Conservation (phyloP, 2,113 vertebrate species). For the Alosa alosa region DNA sequence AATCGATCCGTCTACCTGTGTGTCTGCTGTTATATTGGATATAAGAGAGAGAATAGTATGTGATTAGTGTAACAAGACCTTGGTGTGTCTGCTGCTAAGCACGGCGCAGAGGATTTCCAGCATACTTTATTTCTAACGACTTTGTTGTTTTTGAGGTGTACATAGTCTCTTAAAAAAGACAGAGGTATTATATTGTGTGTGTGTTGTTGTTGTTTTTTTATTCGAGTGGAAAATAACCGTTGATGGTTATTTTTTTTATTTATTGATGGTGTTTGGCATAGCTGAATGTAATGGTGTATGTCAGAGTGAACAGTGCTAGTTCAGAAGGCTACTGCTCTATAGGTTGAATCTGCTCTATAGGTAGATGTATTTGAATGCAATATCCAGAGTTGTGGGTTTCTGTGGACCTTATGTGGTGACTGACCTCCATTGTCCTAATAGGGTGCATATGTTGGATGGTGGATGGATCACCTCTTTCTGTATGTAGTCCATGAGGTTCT, state of each 20-base stretch:
- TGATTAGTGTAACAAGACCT: not conserved
- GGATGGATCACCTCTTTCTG: slow-evolving; percentile 70
- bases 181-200: not conserved
- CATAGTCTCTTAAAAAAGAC: not conserved
- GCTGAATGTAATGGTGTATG: not conserved
- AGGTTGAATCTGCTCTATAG: too few relatives aligned
- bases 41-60: not conserved
- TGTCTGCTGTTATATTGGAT: not conserved
- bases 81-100: not conserved
- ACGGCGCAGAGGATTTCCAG: not conserved
- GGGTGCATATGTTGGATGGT: not conserved
- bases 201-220: not conserved
- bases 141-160: not conserved
- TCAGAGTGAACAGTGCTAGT: not conserved
- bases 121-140: not conserved
- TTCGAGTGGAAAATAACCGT: too few relatives aligned
- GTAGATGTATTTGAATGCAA: not conserved
- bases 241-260: too few relatives aligned
- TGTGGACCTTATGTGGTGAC: not conserved
- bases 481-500: slow-evolving; percentile 78
- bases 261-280: too few relatives aligned
- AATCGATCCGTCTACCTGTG: not conserved
- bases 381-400: too few relatives aligned
- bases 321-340: not conserved
- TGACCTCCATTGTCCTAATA: not conserved